Percentiles rank a stretch among this genome's conserved stretches.
Conservation (phyloP, 2,113 vertebrate species). For the Actenoides lindsayi region DNA sequence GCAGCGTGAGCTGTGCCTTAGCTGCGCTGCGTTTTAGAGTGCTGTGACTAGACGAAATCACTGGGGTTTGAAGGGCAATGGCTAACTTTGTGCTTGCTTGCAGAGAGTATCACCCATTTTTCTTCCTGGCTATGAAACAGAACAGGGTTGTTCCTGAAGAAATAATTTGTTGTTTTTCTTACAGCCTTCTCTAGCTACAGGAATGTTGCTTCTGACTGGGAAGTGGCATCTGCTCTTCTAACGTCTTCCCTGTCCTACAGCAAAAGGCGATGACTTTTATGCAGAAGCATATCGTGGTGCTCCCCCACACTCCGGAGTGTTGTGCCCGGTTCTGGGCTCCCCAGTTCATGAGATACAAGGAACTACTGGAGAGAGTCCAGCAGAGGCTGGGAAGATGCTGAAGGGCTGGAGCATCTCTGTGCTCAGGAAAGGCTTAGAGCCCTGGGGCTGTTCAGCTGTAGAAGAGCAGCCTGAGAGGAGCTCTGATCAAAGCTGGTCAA, state of each 20-base stretch:
- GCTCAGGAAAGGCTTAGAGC: not conserved
- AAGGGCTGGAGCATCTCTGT: not conserved
- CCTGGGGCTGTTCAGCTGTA: not conserved
- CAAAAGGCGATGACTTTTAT: not conserved
- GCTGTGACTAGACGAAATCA: not conserved
- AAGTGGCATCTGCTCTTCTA: not conserved
- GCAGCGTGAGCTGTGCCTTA: rapidly evolving
- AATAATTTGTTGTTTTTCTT: not conserved
- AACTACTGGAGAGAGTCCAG: not conserved
- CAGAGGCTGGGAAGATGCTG: not conserved
- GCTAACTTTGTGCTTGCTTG: not conserved
- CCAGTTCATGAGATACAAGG: not conserved
- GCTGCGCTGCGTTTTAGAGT: not conserved
- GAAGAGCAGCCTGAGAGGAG: not conserved
- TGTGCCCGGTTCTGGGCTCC: not conserved
- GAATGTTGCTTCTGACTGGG: not conserved
- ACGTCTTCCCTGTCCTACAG: not conserved
- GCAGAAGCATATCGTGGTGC: not conserved
- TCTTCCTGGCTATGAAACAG: not conserved
- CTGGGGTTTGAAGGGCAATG: not conserved
- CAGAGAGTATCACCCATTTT: not conserved
- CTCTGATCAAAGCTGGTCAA: not conserved
- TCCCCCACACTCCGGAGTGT: not conserved
- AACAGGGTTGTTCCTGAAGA: not conserved
- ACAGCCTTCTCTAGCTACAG: not conserved